Evolutionary conservation across 1,140 invertebrate species (phyloP), one percentile per base, ranked within the genome.

Genomic region (Diprion similis): DNA sequence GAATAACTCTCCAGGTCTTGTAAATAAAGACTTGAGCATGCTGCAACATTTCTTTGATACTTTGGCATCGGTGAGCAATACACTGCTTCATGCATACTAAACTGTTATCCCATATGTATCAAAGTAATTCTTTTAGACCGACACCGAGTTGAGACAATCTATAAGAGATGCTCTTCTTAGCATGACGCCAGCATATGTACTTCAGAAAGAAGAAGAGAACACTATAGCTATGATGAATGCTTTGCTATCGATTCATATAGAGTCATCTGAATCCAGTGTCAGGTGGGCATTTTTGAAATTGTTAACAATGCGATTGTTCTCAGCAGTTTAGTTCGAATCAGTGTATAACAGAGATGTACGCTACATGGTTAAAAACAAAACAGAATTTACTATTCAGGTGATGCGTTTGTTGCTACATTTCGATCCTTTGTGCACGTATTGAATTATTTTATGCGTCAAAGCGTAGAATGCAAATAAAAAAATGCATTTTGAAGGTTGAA

Each of bases 1-100:
- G 0, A 86, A 89, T 69, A 59, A 59, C 51, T 59, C 51, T 59
- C 51, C 11, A 17, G 51, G 51, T 59, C 85, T 94, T 15, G 91
- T 95, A 4, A 92, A 92, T 76, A 92, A 94, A 80, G 90, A 94
- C 82, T 85, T 93, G 8, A 89, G 86, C 45, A 83, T 94, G 10
- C 82, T 94, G 24, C 90, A 92, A 79, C 89, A 89, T 47, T 91
- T 94, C 78, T 94, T 94, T 84, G 89, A 92, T 77, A 90, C 91
- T 51, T 84, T 94, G 67, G 87, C 89, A 74, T 84, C 89, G 77
- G 92, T 92, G 81, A 83, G 88, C 83, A 78, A 80, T 13, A 71
- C 64, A 51, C 67, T 66, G 10, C 70, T 45, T 6, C 24, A 3
- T 37, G 24, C 6, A 6, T 37, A 37, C 8, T 68, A 46, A 65